phyloP scores from a whole-genome alignment of 2,113 vertebrate genomes.

The Gymnogyps californianus region DNA sequence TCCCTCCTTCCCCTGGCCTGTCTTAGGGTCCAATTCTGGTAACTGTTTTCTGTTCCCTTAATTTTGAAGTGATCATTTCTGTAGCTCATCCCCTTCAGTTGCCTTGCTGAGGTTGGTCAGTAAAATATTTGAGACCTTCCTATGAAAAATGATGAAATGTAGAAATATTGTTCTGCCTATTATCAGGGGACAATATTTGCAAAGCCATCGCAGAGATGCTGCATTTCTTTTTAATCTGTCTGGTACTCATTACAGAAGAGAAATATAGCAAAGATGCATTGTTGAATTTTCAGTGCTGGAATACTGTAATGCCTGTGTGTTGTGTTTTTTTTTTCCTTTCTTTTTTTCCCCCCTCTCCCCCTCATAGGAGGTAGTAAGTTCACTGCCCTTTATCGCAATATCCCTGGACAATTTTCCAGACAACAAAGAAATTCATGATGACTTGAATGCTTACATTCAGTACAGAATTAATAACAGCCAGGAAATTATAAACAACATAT shows the following conservation, averaged over 20 bases:
- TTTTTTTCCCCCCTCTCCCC: background rate
- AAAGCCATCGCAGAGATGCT: background rate
- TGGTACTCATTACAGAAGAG: background rate
- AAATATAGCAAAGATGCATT: background rate
- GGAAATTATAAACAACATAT: constrained; percentile 94
- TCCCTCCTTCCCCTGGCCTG: background rate
- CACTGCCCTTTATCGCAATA: constrained; percentile 83
- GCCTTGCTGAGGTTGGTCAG: background rate
- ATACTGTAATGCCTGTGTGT: background rate
- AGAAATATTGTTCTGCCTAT: background rate
- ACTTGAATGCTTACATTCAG: constrained; percentile 93
- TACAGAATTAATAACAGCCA: constrained; percentile 87
- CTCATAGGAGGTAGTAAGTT: constrained; percentile 83
- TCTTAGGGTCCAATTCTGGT: background rate
- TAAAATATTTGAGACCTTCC: background rate
- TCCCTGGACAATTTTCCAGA: constrained; percentile 88
- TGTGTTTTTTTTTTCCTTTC: background rate
- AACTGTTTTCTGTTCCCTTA: background rate
- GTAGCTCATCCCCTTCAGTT: background rate
- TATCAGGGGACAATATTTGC: background rate
- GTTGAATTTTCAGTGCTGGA: background rate
- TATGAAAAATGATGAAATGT: background rate
- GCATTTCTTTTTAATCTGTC: background rate
- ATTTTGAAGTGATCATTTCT: background rate
- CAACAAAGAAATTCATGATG: constrained; percentile 86